Evolutionary conservation across 1,140 invertebrate genomes (phyloP).

Genomic region (Nasonia longicornis): DNA sequence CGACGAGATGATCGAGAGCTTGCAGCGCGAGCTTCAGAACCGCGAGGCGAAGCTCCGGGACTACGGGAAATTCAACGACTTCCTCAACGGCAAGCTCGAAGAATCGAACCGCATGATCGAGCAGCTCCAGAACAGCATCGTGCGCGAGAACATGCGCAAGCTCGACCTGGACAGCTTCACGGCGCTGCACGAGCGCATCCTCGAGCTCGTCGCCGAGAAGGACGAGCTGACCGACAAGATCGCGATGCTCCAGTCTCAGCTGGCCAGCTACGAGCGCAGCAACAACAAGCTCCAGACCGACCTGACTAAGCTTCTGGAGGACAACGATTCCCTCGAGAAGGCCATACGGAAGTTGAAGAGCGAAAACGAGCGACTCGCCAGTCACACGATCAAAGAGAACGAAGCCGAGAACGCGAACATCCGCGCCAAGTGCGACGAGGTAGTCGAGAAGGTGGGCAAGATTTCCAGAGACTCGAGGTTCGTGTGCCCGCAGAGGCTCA

Average conservation of each 20-base stretch:
- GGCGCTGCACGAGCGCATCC: background rate
- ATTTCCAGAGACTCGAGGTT: background rate
- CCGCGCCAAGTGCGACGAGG: constrained; percentile 3
- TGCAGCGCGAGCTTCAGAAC: background rate
- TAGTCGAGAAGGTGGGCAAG: background rate
- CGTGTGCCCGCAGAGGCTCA: no score
- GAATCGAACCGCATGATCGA: constrained; percentile 8
- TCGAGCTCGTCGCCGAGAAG: constrained; percentile 20
- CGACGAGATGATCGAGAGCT: constrained; percentile 1
- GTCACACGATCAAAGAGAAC: background rate
- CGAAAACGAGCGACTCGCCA: constrained; percentile 7
- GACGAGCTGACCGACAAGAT: constrained; percentile 2
- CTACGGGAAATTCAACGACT: background rate
- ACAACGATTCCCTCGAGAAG: constrained; percentile 24
- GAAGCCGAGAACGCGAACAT: background rate
- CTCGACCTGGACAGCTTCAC: constrained; percentile 11
- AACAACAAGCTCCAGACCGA: constrained; percentile 3
- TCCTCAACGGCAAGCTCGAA: background rate
- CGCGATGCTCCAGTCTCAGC: background rate
- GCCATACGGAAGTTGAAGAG: background rate
- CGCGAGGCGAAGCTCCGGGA: background rate
- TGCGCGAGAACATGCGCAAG: background rate
- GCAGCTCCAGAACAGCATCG: background rate
- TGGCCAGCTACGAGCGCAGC: background rate
- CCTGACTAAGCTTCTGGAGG: background rate